A percentile compares a stretch with the other conserved stretches of the same genome.
These are phyloP conservation scores for Scaptomyza reducta DNA, from an alignment of 2,888 invertebrate species.

Conservation along the genomic window DNA sequence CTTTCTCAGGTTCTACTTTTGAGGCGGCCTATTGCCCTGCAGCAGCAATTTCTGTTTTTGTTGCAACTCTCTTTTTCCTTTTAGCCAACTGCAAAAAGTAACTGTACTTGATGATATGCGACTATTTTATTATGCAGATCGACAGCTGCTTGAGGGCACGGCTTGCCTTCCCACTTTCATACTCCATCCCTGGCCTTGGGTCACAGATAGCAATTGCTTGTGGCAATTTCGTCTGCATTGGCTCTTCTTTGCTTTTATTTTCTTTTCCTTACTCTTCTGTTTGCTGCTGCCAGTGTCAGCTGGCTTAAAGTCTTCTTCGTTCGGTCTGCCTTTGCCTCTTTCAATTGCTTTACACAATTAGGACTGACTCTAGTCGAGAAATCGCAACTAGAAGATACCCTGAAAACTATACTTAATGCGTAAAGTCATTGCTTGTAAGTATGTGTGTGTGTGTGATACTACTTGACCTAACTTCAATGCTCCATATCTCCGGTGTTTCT, in stretches of 20 bases:
- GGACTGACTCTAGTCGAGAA: too few relatives aligned
- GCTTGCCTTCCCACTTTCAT: slow-evolving; percentile 16
- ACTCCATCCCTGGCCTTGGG: too few relatives aligned
- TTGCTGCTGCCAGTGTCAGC: slow-evolving; percentile 22
- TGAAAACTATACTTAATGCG: too few relatives aligned
- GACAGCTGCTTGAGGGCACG: slow-evolving; percentile 44
- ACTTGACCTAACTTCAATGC: too few relatives aligned
- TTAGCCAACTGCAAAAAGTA: slow-evolving; percentile 39
- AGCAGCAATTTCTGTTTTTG: slow-evolving; percentile 18
- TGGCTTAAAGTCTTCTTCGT: slow-evolving; percentile 18
- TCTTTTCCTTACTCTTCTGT: background rate
- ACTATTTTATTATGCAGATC: slow-evolving; percentile 72
- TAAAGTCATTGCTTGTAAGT: too few relatives aligned
- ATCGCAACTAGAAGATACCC: too few relatives aligned
- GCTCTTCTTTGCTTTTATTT: too few relatives aligned
- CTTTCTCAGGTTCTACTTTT: slow-evolving; percentile 69
- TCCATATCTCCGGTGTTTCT: too few relatives aligned
- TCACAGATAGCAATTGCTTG: too few relatives aligned
- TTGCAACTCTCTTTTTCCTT: slow-evolving; percentile 31
- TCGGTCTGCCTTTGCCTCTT: background rate
- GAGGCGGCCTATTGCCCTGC: slow-evolving; percentile 56
- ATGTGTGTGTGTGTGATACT: too few relatives aligned
- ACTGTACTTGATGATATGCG: slow-evolving; percentile 61
- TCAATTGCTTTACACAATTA: slow-evolving; percentile 31
- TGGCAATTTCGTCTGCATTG: too few relatives aligned